Percentiles rank a stretch among this genome's conserved stretches.
These are phyloP conservation scores for Hipparchia sbordonii DNA, from an alignment of 2,888 invertebrate genomes.

Conservation along the genomic window DNA sequence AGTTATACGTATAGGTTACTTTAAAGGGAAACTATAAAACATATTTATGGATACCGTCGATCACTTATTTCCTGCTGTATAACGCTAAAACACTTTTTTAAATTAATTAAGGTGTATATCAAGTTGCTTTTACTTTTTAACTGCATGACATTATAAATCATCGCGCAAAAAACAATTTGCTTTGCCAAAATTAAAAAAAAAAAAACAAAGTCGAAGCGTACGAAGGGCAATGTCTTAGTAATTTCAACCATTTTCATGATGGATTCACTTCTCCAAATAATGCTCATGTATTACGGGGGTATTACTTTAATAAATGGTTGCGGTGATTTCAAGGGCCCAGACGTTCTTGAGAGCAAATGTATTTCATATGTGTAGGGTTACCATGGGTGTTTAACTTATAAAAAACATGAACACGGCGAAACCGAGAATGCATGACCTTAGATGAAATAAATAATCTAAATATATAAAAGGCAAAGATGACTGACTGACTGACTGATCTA, in stretches of 20 bases:
- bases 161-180: slow-evolving; percentile 5
- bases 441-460: no score
- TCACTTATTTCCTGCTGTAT: slow-evolving; percentile 3
- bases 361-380: slow-evolving; percentile 34
- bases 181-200: slow-evolving; percentile 39
- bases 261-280: slow-evolving; percentile 66
- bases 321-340: slow-evolving; percentile 54
- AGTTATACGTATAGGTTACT: no score
- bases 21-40: slow-evolving; percentile 9
- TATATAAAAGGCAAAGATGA: no score
- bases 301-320: slow-evolving; percentile 71
- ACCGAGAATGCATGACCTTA: background rate
- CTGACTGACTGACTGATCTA: no score
- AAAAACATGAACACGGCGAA: background rate
- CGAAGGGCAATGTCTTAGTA: slow-evolving; percentile 50
- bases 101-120: background rate
- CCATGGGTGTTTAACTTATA: background rate
- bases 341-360: slow-evolving; percentile 53
- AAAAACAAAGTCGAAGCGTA: slow-evolving; percentile 37
- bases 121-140: background rate
- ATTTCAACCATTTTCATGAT: slow-evolving; percentile 71
- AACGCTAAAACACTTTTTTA: background rate
- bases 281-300: slow-evolving; percentile 53
- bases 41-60: background rate
- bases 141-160: background rate